A percentile compares a stretch with the other conserved stretches of the same genome.
These are phyloP conservation scores for Oryzias dopingdopingensis DNA, from an alignment of 2,797 vertebrate genomes.

Conservation along the genomic window DNA sequence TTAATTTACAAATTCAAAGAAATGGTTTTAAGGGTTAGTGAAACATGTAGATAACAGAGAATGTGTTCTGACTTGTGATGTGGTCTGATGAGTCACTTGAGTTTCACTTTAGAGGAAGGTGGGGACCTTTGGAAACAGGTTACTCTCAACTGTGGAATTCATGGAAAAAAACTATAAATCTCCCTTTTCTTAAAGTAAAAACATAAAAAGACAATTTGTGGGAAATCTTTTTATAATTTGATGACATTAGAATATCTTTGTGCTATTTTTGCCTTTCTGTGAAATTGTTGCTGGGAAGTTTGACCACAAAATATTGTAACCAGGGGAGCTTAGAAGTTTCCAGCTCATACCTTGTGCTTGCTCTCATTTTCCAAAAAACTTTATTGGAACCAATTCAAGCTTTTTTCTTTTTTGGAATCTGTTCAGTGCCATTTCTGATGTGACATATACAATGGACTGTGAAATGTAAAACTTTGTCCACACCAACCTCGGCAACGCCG, in stretches of 20 bases:
- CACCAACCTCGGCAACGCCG: too few species aligned
- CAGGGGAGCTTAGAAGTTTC: constrained; percentile 48
- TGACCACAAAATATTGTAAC: constrained; percentile 39
- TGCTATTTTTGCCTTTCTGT: constrained; percentile 8
- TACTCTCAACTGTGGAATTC: constrained; percentile 31
- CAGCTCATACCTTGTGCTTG: constrained; percentile 24
- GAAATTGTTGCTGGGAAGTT: constrained; percentile 24
- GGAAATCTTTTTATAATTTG: constrained; percentile 13
- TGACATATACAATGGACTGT: too few species aligned
- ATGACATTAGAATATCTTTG: constrained; percentile 5
- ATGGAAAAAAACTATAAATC: neutral
- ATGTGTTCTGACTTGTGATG: constrained; percentile 27
- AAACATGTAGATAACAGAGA: constrained; percentile 8
- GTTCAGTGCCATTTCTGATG: neutral
- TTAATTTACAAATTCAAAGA: constrained; percentile 36
- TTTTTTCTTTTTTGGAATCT: constrained; percentile 19
- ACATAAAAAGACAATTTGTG: constrained; percentile 4
- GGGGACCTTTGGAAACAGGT: constrained; percentile 14
- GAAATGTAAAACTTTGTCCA: too few species aligned
- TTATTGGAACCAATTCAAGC: constrained; percentile 21
- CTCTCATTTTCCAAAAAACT: constrained; percentile 18
- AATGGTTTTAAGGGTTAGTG: constrained; percentile 23
- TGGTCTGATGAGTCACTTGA: constrained; percentile 43
- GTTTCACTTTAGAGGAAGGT: constrained; percentile 24
- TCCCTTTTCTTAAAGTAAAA: neutral